A percentile compares a stretch with the other conserved stretches of the same genome.
phyloP scores from a whole-genome alignment of 2,113 vertebrate genomes.

The Bubo blakistoni region DNA sequence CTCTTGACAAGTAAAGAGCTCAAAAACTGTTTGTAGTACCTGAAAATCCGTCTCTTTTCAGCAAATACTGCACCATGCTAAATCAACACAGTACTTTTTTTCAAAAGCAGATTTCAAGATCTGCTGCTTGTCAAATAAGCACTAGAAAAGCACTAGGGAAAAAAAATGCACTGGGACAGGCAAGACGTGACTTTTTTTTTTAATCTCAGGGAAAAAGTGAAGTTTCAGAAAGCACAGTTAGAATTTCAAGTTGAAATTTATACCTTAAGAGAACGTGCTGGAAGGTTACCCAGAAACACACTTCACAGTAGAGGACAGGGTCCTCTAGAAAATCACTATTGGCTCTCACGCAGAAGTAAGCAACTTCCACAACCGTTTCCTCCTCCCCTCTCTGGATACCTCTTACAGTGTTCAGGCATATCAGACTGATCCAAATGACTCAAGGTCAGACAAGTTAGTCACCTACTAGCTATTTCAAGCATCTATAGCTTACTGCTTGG shows the following conservation, averaged over 20 bases:
- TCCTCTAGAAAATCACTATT: neutral
- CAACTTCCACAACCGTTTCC: rapidly evolving
- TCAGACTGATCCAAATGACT: neutral
- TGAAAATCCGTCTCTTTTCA: neutral
- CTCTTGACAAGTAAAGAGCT: neutral
- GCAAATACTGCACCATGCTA: neutral
- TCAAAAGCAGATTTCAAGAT: neutral
- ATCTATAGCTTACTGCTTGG: too few species aligned
- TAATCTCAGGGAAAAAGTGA: neutral
- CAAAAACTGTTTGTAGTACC: neutral
- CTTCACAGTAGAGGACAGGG: neutral
- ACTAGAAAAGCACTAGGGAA: neutral
- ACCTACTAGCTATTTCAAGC: neutral
- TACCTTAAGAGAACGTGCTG: neutral
- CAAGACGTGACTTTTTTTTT: neutral
- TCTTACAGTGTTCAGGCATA: neutral
- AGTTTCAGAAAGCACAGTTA: neutral
- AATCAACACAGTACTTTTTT: neutral
- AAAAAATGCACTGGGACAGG: neutral
- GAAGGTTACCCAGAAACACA: neutral
- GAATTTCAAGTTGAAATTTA: neutral
- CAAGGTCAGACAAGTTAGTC: neutral
- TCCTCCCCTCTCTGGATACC: neutral
- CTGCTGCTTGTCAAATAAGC: neutral
- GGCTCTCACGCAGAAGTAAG: rapidly evolving